Conservation (phyloP, 2,797 vertebrate genomes). For the Cyclopterus lumpus region DNA sequence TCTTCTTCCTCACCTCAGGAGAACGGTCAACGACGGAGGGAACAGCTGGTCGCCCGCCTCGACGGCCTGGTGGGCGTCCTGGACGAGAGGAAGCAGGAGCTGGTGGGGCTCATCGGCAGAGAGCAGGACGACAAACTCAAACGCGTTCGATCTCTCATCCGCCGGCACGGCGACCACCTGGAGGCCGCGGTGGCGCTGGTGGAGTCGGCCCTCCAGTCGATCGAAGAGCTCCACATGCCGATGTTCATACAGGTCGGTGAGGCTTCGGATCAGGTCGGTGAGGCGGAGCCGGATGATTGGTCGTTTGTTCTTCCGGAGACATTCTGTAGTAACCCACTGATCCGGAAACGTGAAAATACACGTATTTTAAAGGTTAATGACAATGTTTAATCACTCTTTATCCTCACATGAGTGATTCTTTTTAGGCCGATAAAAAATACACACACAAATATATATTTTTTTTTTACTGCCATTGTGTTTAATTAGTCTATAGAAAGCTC, state of each 20-base stretch:
- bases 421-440: background rate
- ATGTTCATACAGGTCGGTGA: conserved; percentile 86
- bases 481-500: background rate
- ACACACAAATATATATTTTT: background rate
- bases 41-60: conserved; percentile 80
- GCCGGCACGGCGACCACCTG: conserved; percentile 86
- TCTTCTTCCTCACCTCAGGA: conserved; percentile 78
- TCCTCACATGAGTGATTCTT: background rate
- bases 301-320: background rate
- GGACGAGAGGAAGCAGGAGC: conserved; percentile 90
- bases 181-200: conserved; percentile 89
- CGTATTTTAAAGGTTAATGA: background rate
- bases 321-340: background rate
- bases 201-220: conserved; percentile 89
- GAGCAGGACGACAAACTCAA: conserved; percentile 89
- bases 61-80: conserved; percentile 84
- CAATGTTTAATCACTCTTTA: background rate
- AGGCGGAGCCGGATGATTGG: background rate
- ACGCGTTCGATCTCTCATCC: conserved; percentile 84
- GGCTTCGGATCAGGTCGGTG: background rate
- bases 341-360: background rate
- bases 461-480: background rate
- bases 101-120: conserved; percentile 84
- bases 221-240: conserved; percentile 92
- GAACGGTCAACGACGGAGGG: conserved; percentile 84